Percentiles rank a stretch among this genome's conserved stretches.
phyloP scores from a whole-genome alignment of 2,113 vertebrate genomes.

The Cryptoleucopteryx plumbea region DNA sequence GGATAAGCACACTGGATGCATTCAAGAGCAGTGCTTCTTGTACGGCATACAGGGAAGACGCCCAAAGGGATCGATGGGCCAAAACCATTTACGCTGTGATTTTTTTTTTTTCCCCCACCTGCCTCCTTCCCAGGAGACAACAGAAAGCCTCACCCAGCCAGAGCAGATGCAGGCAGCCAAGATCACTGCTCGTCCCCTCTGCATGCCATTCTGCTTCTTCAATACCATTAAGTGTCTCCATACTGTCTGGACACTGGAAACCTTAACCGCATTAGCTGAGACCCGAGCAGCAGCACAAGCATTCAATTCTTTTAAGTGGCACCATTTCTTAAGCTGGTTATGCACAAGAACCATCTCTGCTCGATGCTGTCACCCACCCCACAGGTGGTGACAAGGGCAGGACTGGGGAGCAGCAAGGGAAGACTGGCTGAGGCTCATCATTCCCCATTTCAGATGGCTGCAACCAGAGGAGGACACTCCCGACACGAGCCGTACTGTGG shows the following conservation, averaged over 20 bases:
- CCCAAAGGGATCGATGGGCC: neutral
- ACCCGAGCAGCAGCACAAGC: constrained; percentile 33
- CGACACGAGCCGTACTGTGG: fast-evolving
- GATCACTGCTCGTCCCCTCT: neutral
- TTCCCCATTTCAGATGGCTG: neutral
- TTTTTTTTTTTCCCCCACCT: no score
- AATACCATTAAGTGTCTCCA: constrained; percentile 68
- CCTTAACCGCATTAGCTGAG: constrained; percentile 52
- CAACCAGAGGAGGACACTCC: neutral
- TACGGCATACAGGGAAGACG: fast-evolving
- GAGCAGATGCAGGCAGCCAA: neutral
- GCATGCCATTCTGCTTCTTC: constrained; percentile 22
- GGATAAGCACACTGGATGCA: neutral
- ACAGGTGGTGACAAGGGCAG: neutral
- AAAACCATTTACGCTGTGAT: neutral
- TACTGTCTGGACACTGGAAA: constrained; percentile 61
- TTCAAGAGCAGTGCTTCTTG: neutral
- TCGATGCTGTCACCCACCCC: neutral
- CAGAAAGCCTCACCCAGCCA: neutral
- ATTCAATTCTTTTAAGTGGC: constrained; percentile 56
- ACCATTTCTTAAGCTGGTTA: constrained; percentile 10
- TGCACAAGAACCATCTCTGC: neutral
- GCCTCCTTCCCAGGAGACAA: neutral
- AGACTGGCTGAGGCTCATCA: neutral
- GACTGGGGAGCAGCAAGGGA: neutral